These are phyloP conservation scores for Callipepla squamata DNA, from an alignment of 2,113 vertebrate species.

Conservation along the genomic window DNA sequence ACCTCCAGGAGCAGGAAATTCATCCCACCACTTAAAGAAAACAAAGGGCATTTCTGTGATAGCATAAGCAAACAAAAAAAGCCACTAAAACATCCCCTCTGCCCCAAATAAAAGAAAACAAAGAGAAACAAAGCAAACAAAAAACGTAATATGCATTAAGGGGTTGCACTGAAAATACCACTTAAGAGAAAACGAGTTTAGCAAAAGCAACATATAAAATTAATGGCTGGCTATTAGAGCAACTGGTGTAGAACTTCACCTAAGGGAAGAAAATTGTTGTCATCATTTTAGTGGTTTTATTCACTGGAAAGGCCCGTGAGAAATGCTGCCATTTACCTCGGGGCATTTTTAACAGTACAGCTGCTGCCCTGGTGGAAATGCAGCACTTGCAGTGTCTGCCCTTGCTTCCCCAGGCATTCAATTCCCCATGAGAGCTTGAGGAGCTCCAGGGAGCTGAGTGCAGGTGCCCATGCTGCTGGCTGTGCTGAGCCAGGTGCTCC, in stretches of 20 bases:
- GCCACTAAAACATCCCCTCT: fast-evolving
- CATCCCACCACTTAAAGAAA: not conserved
- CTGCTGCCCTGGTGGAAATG: not conserved
- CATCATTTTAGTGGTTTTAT: not conserved
- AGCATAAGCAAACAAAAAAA: fast-evolving
- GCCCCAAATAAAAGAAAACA: too few relatives aligned
- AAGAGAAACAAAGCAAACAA: not conserved
- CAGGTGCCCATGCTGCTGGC: fast-evolving
- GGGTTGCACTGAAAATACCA: not conserved
- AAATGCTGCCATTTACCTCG: not conserved
- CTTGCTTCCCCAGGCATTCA: not conserved
- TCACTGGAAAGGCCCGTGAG: not conserved
- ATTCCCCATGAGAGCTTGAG: fast-evolving
- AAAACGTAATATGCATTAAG: not conserved
- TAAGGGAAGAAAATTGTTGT: not conserved
- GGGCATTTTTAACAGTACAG: not conserved
- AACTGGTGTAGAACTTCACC: not conserved
- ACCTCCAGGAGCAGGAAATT: not conserved
- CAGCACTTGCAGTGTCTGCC: not conserved
- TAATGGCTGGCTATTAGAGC: not conserved
- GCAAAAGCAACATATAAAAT: not conserved
- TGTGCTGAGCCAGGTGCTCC: fast-evolving
- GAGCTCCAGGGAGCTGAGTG: fast-evolving
- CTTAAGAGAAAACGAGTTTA: not conserved
- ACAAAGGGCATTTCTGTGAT: not conserved